phyloP scores from a whole-genome alignment of 2,113 vertebrate genomes.

The Anseranas semipalmata region DNA sequence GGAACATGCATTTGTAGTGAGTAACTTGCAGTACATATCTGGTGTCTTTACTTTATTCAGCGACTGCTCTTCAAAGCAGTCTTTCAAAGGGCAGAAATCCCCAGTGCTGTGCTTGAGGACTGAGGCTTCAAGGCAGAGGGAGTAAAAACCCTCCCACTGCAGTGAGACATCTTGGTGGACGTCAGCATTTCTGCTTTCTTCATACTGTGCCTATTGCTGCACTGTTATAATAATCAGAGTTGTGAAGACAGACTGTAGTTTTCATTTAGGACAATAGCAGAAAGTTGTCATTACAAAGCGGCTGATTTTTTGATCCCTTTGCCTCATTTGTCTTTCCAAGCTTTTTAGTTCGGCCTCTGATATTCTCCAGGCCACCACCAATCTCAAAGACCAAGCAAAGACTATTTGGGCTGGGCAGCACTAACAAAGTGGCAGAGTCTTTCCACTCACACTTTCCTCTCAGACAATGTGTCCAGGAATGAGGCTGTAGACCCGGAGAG shows the following conservation, averaged over 20 bases:
- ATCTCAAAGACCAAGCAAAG: neutral
- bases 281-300: neutral
- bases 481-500: neutral
- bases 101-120: neutral
- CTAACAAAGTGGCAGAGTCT: neutral
- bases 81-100: slow-evolving; percentile 29
- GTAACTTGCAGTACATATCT: neutral
- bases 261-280: neutral
- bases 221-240: neutral
- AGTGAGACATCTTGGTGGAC: neutral
- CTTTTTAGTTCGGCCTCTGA: neutral
- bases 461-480: fast-evolving
- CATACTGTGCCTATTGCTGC: neutral
- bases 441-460: neutral
- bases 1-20: neutral
- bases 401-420: neutral
- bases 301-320: neutral
- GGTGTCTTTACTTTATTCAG: neutral
- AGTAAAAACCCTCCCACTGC: neutral
- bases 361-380: neutral
- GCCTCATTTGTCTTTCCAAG: neutral
- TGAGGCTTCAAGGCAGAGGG: slow-evolving; percentile 8
- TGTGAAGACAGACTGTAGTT: neutral
- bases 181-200: neutral
- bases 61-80: neutral